Evolutionary conservation across 2,888 invertebrate species (phyloP).

Genomic region (Dryobota labecula): DNA sequence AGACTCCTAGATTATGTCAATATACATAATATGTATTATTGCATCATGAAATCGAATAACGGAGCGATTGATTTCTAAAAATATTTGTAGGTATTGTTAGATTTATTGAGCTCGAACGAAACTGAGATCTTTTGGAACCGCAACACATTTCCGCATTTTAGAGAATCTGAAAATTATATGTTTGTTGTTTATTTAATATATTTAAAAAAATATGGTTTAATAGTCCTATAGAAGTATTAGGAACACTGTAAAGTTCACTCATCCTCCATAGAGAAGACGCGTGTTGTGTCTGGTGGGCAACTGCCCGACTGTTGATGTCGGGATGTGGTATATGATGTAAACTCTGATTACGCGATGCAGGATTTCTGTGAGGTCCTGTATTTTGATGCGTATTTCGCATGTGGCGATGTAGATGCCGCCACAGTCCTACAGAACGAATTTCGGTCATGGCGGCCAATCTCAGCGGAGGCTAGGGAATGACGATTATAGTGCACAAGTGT

Average conservation of each 20-base stretch:
- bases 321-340: too few species aligned
- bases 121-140: background rate
- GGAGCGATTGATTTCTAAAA: slow-evolving; percentile 4
- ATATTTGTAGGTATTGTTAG: background rate
- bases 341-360: too few species aligned
- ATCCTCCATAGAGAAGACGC: too few species aligned
- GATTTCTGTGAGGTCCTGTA: too few species aligned
- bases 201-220: background rate
- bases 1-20: slow-evolving; percentile 17
- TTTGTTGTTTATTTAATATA: too few species aligned
- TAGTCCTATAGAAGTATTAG: too few species aligned
- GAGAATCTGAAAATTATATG: background rate
- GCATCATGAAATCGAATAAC: background rate
- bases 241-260: too few species aligned
- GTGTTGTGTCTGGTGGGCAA: too few species aligned
- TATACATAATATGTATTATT: background rate
- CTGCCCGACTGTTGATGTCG: too few species aligned
- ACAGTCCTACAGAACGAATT: too few species aligned
- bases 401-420: too few species aligned
- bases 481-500: background rate
- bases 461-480: background rate
- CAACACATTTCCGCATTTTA: background rate
- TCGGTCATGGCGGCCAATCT: background rate
- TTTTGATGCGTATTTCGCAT: too few species aligned
- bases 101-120: background rate